These are phyloP conservation scores for Leucoraja erinaceus DNA, from an alignment of 2,113 vertebrate genomes.

Conservation along the genomic window DNA sequence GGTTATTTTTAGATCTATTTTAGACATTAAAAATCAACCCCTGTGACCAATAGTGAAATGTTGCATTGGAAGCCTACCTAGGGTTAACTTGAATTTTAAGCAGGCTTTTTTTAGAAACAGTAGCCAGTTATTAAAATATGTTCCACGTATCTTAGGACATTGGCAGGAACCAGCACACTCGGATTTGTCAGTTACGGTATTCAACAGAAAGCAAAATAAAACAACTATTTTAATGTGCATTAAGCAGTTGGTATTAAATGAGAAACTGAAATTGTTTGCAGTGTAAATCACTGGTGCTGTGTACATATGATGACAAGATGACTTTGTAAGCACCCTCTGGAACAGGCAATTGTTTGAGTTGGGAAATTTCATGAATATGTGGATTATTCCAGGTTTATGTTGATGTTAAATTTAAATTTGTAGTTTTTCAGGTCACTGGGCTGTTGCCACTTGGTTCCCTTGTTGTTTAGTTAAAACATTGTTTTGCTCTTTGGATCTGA, in stretches of 20 bases:
- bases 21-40: neutral
- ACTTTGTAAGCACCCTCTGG: neutral
- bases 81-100: neutral
- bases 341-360: conserved; percentile 18
- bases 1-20: neutral
- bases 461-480: conserved; percentile 31
- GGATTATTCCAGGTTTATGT: conserved; percentile 24
- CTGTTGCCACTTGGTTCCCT: conserved; percentile 13
- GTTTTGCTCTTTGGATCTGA: neutral
- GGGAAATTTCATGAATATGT: conserved; percentile 31
- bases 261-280: neutral
- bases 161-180: neutral
- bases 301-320: conserved; percentile 25
- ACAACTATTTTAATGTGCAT: neutral
- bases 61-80: neutral
- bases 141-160: neutral
- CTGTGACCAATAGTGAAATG: conserved; percentile 1
- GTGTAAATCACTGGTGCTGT: neutral
- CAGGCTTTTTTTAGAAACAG: neutral
- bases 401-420: conserved; percentile 33
- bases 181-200: neutral
- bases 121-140: neutral
- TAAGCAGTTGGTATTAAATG: neutral
- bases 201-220: neutral
- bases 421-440: conserved; percentile 29